Conservation (phyloP, 2,113 vertebrate genomes). For the Ascaphus truei region DNA sequence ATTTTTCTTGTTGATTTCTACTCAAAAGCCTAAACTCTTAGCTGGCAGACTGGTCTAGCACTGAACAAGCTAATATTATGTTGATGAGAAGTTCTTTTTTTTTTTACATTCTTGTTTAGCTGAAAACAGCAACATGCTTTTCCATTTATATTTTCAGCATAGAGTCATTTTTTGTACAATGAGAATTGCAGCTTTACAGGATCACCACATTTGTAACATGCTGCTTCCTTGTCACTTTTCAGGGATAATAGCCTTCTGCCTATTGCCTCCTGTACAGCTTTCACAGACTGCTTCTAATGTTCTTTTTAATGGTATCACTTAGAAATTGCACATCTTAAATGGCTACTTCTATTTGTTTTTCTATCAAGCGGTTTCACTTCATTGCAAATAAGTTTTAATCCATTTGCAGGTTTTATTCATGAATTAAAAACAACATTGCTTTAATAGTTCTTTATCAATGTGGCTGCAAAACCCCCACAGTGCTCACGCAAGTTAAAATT, state of each 20-base stretch:
- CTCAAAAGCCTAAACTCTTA: no score
- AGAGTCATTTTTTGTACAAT: neutral
- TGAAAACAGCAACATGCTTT: neutral
- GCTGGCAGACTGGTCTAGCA: no score
- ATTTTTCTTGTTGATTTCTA: no score
- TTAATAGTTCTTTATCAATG: constrained; percentile 35
- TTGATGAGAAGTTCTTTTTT: neutral
- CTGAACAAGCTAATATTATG: no score
- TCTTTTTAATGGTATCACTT: constrained; percentile 32
- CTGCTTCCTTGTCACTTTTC: constrained; percentile 34
- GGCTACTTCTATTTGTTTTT: constrained; percentile 36
- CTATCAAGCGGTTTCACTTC: constrained; percentile 34
- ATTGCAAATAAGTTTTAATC: constrained; percentile 37
- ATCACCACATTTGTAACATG: constrained; percentile 35
- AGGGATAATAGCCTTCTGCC: constrained; percentile 31
- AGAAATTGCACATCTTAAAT: constrained; percentile 30
- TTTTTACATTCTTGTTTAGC: neutral
- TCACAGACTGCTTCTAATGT: constrained; percentile 32
- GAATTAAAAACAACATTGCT: constrained; percentile 29
- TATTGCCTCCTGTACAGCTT: constrained; percentile 17
- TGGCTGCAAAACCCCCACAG: neutral
- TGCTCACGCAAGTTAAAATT: neutral
- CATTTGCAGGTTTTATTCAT: constrained; percentile 36
- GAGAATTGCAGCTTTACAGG: constrained; percentile 13
- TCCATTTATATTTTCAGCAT: neutral